Percentiles rank a stretch among this genome's conserved stretches.
Evolutionary conservation across 2,113 vertebrate genomes (phyloP).

Genomic region (Alethe castanea): DNA sequence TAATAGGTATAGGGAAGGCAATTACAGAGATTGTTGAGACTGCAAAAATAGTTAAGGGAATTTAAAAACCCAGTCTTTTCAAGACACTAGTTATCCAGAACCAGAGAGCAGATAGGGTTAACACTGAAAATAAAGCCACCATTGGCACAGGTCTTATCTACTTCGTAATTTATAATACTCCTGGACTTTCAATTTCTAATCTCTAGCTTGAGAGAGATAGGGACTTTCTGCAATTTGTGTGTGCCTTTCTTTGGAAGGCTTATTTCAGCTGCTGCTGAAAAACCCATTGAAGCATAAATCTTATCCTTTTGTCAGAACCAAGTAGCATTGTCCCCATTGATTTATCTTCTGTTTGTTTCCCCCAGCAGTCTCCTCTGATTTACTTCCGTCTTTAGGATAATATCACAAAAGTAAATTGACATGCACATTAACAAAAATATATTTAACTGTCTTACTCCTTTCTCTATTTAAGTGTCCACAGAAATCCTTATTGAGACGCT

Average conservation of each 20-base stretch:
- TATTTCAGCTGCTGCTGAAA: conserved; percentile 14
- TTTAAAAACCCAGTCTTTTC: accelerated
- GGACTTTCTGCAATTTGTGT: neutral
- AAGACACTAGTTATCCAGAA: neutral
- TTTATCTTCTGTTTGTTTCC: conserved; percentile 22
- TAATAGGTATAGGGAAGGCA: neutral
- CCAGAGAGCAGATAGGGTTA: neutral
- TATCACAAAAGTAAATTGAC: conserved; percentile 1
- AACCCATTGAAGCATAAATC: conserved; percentile 17
- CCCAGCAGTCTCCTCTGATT: neutral
- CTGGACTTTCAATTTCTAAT: neutral
- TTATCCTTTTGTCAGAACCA: neutral
- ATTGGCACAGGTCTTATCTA: neutral
- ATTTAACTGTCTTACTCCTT: neutral
- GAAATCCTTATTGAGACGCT: neutral
- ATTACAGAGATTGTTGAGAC: neutral
- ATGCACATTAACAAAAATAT: neutral
- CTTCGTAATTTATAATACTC: neutral
- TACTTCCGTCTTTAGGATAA: neutral
- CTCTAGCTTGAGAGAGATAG: neutral
- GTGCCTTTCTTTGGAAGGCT: neutral
- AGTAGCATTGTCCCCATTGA: neutral
- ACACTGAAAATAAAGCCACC: neutral
- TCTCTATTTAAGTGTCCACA: neutral
- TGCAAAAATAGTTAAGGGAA: neutral